phyloP scores from a whole-genome alignment of 2,113 vertebrate genomes.

The Heloderma charlesbogerti region DNA sequence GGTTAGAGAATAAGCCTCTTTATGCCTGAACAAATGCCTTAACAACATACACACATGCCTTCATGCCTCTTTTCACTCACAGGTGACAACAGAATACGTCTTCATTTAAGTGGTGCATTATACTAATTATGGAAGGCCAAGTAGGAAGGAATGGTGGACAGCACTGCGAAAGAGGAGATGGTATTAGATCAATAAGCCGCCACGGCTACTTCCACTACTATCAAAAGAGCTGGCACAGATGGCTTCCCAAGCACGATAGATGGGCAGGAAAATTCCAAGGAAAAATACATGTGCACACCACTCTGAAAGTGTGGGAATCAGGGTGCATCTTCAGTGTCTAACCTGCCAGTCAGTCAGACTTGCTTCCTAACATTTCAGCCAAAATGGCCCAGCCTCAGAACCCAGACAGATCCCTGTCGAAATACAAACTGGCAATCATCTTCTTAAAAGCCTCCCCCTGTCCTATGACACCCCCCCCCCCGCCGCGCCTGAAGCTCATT shows the following conservation, averaged over 20 bases:
- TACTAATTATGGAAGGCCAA: too few relatives aligned
- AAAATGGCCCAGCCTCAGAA: background rate
- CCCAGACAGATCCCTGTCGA: slow-evolving; percentile 58
- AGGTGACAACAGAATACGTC: too few relatives aligned
- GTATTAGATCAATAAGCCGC: background rate
- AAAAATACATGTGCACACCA: too few relatives aligned
- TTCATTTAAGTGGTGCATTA: too few relatives aligned
- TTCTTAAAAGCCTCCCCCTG: slow-evolving; percentile 42
- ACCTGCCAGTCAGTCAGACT: slow-evolving; percentile 21
- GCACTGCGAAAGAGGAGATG: background rate
- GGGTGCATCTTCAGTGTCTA: too few relatives aligned
- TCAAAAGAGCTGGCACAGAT: background rate
- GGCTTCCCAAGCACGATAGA: background rate
- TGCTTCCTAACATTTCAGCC: slow-evolving; percentile 54
- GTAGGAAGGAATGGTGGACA: background rate
- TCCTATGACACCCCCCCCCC: slow-evolving; percentile 45
- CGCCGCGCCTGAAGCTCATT: slow-evolving; percentile 48
- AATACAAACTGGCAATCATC: background rate
- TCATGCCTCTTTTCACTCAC: background rate
- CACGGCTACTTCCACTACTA: too few relatives aligned
- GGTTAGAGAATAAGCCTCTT: background rate
- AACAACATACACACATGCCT: background rate
- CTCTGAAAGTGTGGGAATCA: background rate
- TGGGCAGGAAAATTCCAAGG: background rate
- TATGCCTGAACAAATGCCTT: background rate